Evolutionary conservation across 1,140 invertebrate genomes (phyloP).

Genomic region (Oryzaephilus surinamensis): DNA sequence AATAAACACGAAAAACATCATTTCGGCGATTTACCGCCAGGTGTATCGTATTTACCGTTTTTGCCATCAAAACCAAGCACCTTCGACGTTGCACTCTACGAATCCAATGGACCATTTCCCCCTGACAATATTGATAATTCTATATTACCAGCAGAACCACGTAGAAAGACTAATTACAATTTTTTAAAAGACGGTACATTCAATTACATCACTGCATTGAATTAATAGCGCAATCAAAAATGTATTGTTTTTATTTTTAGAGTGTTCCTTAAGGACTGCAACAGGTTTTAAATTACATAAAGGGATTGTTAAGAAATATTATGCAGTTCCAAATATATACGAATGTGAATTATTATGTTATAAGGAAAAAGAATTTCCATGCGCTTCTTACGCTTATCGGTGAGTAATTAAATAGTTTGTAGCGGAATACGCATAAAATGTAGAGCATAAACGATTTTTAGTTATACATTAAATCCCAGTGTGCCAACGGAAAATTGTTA

Average conservation of each 20-base stretch:
- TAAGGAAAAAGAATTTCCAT: slow-evolving; percentile 56
- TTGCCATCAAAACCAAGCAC: slow-evolving; percentile 6
- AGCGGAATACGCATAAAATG: background rate
- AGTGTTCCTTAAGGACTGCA: slow-evolving; percentile 61
- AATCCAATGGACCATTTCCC: background rate
- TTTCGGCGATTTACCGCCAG: slow-evolving; percentile 7
- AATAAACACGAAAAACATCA: slow-evolving; percentile 11
- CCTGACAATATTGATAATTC: slow-evolving; percentile 10
- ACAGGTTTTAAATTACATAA: slow-evolving; percentile 60
- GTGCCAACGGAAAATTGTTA: slow-evolving; percentile 59
- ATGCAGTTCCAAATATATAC: slow-evolving; percentile 51
- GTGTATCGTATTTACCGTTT: slow-evolving; percentile 1
- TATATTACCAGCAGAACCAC: slow-evolving; percentile 19
- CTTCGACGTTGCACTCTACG: no score
- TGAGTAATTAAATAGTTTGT: slow-evolving; percentile 28
- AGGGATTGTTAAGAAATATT: slow-evolving; percentile 50
- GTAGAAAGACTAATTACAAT: slow-evolving; percentile 15
- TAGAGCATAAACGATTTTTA: slow-evolving; percentile 12
- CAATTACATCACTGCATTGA: background rate
- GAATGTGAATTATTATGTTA: slow-evolving; percentile 65
- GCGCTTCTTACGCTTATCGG: slow-evolving; percentile 65
- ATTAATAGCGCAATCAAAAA: background rate
- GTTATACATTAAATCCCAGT: slow-evolving; percentile 36
- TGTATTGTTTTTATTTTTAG: slow-evolving; percentile 34
- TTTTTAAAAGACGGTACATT: slow-evolving; percentile 26